Conservation (phyloP, 2,797 vertebrate species). For the Poecile montanus region DNA sequence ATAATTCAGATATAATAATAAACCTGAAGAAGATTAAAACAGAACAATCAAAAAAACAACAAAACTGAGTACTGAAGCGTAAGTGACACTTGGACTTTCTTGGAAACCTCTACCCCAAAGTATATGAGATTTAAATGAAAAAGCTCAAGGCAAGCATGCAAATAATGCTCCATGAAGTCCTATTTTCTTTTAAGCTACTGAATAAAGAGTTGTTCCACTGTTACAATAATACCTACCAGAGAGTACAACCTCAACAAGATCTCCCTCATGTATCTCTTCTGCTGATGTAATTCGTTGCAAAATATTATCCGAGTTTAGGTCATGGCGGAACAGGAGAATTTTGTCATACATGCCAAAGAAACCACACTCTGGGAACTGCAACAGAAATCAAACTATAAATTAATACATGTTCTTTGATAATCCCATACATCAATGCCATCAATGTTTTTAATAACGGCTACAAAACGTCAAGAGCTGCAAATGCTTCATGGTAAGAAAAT, state of each 20-base stretch:
- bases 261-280: conserved; percentile 93
- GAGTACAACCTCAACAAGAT: conserved; percentile 87
- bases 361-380: conserved; percentile 95
- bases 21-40: background rate
- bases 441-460: background rate
- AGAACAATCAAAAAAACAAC: background rate
- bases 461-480: background rate
- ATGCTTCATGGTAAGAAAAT: background rate
- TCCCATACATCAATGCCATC: background rate
- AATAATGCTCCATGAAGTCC: background rate
- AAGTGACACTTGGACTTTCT: background rate
- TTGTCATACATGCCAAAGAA: conserved; percentile 99
- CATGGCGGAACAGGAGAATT: conserved; percentile 96
- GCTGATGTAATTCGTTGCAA: conserved; percentile 92
- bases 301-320: conserved; percentile 96
- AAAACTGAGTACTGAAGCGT: background rate
- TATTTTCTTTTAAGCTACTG: background rate
- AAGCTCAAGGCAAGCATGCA: background rate
- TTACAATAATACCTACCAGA: conserved; percentile 82
- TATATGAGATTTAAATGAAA: background rate
- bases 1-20: background rate
- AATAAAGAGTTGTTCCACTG: background rate
- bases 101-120: background rate
- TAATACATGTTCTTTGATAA: conserved; percentile 1
- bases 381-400: conserved; percentile 52